Evolutionary conservation across 2,797 vertebrate genomes (phyloP), one percentile per base, ranked within the genome.

Genomic region (Rhynchotus rufescens): DNA sequence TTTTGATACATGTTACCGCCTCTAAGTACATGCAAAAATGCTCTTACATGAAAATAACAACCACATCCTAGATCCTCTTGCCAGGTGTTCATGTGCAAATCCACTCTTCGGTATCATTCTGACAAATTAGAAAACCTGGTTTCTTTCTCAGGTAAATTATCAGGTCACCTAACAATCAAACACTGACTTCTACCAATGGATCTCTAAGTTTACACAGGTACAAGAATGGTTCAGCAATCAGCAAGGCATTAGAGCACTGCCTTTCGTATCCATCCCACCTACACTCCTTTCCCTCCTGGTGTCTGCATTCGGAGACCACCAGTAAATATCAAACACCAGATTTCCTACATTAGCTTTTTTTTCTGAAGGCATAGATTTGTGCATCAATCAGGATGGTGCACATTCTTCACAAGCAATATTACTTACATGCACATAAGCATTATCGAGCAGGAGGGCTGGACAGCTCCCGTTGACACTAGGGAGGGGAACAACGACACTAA

Each of bases 201-300:
- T 6, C 36, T 36, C 23, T 34, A 65, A 30, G 75, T 52, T 34
- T 42, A 20, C 12, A n/a, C 23, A 32, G 12, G 44, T 40, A 15
- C 9, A 64, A 13, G 80, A 85, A 54, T 8, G 11, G 32, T 59
- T 81, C 67, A 49, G 80, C 68, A 19, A 49, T 36, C 42, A 68
- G 26, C 57, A 72, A 44, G 36, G 4, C 23, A 49, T 52, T 67
- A 72, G 30, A 65, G 42, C 22, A 20, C 0, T 0, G 25, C 36
- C 56, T n/a, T 51, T 1, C 15, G 1, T 1, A 0, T 38, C 77
- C 32, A 67, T 32, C 40, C n/a, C 25, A 54, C 6, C 59, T 44
- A 26, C 20, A 12, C 47, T 78, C 12, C 23, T 64, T 47, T 40
- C 14, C 49, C 32, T 57, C 64, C 64, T 90, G 12, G 45, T 84